Base-by-base conservation (phyloP, 2,888 invertebrate genomes). In the Sphinx pinastri region DNA sequence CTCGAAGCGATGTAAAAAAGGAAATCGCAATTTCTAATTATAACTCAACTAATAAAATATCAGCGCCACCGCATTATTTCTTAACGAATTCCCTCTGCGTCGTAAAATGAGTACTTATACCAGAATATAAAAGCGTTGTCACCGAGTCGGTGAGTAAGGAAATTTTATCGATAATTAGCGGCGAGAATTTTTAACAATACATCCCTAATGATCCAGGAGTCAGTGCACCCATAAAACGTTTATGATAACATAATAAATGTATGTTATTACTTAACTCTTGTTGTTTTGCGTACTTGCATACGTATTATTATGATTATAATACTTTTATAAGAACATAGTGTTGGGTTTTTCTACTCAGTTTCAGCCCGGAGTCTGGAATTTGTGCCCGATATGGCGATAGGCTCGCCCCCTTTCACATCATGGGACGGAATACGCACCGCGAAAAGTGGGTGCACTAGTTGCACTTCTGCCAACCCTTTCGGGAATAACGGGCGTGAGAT, bases 131-230 rank as follows among this genome's bases (percentile, higher is more conserved):
- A 79, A 70, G 68, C 70, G 25, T 59, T 74, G 75, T 77, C 71
- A 75, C 74, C 71, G 69, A 72, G 74, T 75, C 52, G 63, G 60
- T 54, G 16, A 63, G 63, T 76, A 77, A 78, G 80, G 76, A 81
- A 75, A 77, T 80, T 82, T 83, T 81, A 82, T 79, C 71, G 78
- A 78, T 81, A 81, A 84, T 84, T 83, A 84, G 77, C 75, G 57
- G 51, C 38, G 45, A 60, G 19, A 71, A 76, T 73, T 77, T 79
- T 79, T 79, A 82, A 85, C 84, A 85, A 84, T 85, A 76, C 81
- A 73, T 73, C 72, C 74, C 67, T 69, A 49, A 68, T 79, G 83
- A 79, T 31, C 72, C 45, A 70, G 70, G 81, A 81, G 84, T 71
- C 70, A 31, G 68, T 63, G 47, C n/a, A 19, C n/a, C 11, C 67